Evolutionary conservation across 2,888 invertebrate species (phyloP), one percentile per base, ranked within the genome.

Genomic region (Oasisia sp.): DNA sequence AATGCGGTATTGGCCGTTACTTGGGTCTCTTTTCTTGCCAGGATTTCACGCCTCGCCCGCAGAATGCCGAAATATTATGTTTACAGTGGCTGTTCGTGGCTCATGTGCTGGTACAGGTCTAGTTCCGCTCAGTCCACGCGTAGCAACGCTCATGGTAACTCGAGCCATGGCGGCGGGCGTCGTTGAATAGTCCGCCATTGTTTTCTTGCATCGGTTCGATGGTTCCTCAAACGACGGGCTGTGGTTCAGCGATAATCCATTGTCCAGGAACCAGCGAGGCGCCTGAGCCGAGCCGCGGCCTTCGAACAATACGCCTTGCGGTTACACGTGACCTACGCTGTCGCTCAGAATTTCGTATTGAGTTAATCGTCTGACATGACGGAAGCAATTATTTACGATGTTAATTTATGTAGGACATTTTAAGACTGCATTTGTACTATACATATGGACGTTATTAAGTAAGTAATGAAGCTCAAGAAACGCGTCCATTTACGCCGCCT

Each of bases 121-220:
- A 74, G 74, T 74, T 74, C 74, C 74, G 74, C 74, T 74, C 74
- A n/a, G 27, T 27, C 27, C 74, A 74, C 74, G 74, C 74, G 74
- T 74, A 27, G 74, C 74, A 74, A 74, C 74, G 74, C 74, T 19
- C 74, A 74, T 74, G 27, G 74, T 74, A 74, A 74, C 74, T 38
- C 14, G 74, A 74, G 27, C 14, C 7, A 74, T 5, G 19, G 4
- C 27, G 27, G 19, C 14, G n/a, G 74, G 19, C 74, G 2, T 74
- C 74, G 27, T 27, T 74, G 74, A 74, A 74, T 74, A n/a, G 74
- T 74, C 74, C 74, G 74, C 74, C 74, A 74, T 74, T 74, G 74
- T 74, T 74, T 19, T 74, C 74, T 74, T n/a, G 74, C 74, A 27
- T 74, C 74, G n/a, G n/a, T 74, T 74, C 27, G 74, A 0, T 74